These are phyloP conservation scores for Podiceps cristatus DNA, from an alignment of 2,113 vertebrate species.

Conservation along the genomic window DNA sequence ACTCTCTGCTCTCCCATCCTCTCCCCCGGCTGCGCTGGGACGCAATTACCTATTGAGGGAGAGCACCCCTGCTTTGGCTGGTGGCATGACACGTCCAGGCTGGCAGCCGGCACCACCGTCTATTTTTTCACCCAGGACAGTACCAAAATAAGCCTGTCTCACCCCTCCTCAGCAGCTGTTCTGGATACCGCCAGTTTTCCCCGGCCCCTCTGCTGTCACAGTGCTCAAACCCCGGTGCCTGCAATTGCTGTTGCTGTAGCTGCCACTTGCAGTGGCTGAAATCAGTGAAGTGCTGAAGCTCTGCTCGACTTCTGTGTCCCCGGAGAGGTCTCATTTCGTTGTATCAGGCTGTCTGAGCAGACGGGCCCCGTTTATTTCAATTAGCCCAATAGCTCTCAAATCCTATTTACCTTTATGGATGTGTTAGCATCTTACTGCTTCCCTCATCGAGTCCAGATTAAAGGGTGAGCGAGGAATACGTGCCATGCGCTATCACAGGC, in stretches of 20 bases:
- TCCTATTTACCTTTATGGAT: conserved; percentile 53
- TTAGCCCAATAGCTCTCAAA: conserved; percentile 35
- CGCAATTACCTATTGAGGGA: neutral
- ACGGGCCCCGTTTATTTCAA: conserved; percentile 34
- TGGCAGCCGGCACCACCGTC: neutral
- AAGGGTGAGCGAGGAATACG: neutral
- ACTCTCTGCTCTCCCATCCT: neutral
- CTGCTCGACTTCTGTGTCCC: neutral
- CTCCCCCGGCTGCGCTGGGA: neutral
- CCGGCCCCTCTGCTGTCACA: neutral
- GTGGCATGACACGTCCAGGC: neutral
- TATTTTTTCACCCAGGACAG: conserved; percentile 36
- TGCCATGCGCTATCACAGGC: neutral
- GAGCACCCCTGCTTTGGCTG: neutral
- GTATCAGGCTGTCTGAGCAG: neutral
- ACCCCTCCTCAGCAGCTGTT: conserved; percentile 49
- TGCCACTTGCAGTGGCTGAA: conserved; percentile 28
- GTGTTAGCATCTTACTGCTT: conserved; percentile 7
- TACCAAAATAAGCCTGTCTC: conserved; percentile 44
- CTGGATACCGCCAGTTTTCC: neutral
- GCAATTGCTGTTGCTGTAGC: neutral
- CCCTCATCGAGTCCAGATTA: neutral
- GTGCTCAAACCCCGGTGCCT: fast-evolving
- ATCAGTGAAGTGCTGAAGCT: conserved; percentile 7
- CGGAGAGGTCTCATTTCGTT: neutral